Percentiles rank a stretch among this genome's conserved stretches.
Conservation (phyloP, 2,113 vertebrate genomes). For the Microcebus tavaratra region DNA sequence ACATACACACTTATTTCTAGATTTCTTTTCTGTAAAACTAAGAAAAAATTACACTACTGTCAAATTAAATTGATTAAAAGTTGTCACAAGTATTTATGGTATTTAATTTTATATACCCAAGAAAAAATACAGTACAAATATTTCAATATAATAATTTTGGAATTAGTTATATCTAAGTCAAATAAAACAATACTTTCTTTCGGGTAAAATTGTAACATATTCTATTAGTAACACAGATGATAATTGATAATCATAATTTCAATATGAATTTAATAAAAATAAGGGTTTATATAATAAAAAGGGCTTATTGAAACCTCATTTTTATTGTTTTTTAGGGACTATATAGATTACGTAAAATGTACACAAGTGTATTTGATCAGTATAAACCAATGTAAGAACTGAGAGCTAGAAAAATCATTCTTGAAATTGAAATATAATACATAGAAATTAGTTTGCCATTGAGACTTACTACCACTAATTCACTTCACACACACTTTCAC, state of each 20-base stretch:
- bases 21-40: background rate
- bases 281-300: background rate
- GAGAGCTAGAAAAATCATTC: background rate
- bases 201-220: background rate
- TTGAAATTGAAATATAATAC: background rate
- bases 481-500: background rate
- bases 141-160: background rate
- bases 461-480: slow-evolving; percentile 14
- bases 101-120: background rate
- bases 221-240: background rate
- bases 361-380: background rate
- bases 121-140: background rate
- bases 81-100: background rate
- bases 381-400: background rate
- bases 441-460: background rate
- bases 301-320: background rate
- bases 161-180: background rate
- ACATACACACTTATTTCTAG: background rate
- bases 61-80: background rate
- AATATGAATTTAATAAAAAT: background rate
- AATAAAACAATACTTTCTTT: background rate
- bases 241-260: background rate
- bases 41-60: too few relatives aligned
- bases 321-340: background rate
- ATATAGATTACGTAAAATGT: background rate